Evolutionary conservation across 2,797 vertebrate species (phyloP), one percentile per base, ranked within the genome.

Genomic region (Clarias platycephalus): DNA sequence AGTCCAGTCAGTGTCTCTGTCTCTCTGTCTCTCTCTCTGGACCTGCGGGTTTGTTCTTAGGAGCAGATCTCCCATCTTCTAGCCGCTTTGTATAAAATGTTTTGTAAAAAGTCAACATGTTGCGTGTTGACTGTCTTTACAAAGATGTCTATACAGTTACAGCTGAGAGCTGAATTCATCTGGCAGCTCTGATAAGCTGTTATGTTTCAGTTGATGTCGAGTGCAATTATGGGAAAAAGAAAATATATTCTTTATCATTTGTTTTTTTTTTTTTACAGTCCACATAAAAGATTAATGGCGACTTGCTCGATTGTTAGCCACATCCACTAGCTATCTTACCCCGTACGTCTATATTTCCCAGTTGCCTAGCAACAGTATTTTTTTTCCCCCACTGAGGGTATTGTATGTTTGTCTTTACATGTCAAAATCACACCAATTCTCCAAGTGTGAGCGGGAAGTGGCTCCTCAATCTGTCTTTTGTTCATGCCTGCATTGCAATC

Each of bases 351-450:
- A 2, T 55, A 31, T 58, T 76, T 31, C 28, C 53, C 26, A 76
- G 74, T 76, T 76, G 20, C 28, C 13, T 31, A 62, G 75, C 75
- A 62, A 77, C 75, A 37, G 34, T 58, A 18, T 22, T 49, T 22
- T 49, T 22, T 70, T 67, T 34, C 26, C 1, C 20, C n/a, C 71
- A 58, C 37, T 66, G 31, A 63, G 37, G 26, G 62, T 80, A 60
- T 58, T 58, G 67, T 68, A 31, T 34, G 62, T 83, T 37, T 57
- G 80, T 60, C 80, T 83, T 68, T 26, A 44, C 55, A 40, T 82
- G 55, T 78, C 76, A 40, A 78, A 78, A 63, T 78, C 76, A 26
- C 57, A 78, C 76, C 58, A 63, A 37, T 64, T 28, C 40, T 16
- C 49, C 34, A 68, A 55, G 26, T 58, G 63, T n/a, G 64, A 70